Conservation (phyloP, 2,888 invertebrate species). For the Tanypteryx hageni region DNA sequence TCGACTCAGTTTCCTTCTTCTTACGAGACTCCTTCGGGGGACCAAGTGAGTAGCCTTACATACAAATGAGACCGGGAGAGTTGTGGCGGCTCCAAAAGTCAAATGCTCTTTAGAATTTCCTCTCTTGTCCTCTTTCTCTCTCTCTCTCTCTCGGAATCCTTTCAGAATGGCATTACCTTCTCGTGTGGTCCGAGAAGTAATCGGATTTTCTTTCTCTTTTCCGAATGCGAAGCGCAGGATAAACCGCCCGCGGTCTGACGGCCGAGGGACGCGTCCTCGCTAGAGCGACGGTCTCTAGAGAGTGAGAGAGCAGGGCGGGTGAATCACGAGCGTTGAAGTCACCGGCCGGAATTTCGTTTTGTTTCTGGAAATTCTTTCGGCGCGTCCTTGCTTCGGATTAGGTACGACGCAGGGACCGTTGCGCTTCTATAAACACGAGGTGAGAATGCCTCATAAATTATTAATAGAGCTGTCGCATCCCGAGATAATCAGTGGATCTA, state of each 20-base stretch:
- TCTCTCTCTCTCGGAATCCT: neutral
- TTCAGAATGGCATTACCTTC: neutral
- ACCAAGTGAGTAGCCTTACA: constrained; percentile 16
- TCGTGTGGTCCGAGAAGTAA: neutral
- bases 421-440: neutral
- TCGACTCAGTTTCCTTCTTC: too few species aligned
- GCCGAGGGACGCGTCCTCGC: neutral
- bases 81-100: constrained; percentile 27
- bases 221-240: neutral
- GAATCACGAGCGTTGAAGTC: constrained; percentile 29
- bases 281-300: neutral
- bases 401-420: neutral
- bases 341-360: neutral
- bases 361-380: neutral
- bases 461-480: neutral
- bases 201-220: neutral
- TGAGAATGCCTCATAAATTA: neutral
- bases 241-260: neutral
- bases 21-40: neutral
- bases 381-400: neutral
- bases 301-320: neutral
- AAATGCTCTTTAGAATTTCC: constrained; percentile 25
- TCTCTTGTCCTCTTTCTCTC: neutral
- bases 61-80: constrained; percentile 14
- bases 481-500: neutral